Evolutionary conservation across 2,113 vertebrate species (phyloP).

Genomic region (Semnornis frantzii): DNA sequence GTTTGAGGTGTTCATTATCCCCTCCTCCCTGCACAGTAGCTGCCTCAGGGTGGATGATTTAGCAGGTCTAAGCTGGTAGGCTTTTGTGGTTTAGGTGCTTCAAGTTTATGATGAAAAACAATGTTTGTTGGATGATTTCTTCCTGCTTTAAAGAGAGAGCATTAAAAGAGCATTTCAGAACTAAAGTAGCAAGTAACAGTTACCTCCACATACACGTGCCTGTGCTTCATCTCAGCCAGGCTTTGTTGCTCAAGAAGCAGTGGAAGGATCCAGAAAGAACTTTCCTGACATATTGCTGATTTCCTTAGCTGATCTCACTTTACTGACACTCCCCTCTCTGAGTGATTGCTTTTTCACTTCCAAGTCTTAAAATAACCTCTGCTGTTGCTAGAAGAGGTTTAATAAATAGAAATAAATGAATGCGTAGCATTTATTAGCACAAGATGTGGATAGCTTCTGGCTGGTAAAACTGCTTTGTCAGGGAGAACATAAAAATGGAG

Average conservation of each 20-base stretch:
- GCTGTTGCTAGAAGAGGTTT: neutral
- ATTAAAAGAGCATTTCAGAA: neutral
- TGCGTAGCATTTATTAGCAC: neutral
- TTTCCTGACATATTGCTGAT: neutral
- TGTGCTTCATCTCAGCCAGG: neutral
- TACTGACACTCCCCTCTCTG: neutral
- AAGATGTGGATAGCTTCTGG: slow-evolving; percentile 14
- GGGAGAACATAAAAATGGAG: neutral
- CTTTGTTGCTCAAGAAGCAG: neutral
- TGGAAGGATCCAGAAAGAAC: slow-evolving; percentile 2
- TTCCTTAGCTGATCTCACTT: neutral
- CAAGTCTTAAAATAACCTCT: slow-evolving; percentile 37
- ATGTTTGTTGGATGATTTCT: neutral
- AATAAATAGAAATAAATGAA: slow-evolving; percentile 39
- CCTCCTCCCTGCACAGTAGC: neutral
- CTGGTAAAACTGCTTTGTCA: slow-evolving; percentile 39
- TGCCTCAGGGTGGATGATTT: neutral
- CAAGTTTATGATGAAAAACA: neutral
- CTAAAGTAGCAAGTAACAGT: neutral
- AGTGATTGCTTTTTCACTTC: neutral
- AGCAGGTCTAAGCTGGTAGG: neutral
- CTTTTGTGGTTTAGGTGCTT: neutral
- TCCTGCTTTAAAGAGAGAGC: neutral
- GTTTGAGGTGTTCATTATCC: neutral
- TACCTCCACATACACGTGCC: neutral